Conservation (phyloP, 2,113 vertebrate genomes). For the Etheostoma cragini region DNA sequence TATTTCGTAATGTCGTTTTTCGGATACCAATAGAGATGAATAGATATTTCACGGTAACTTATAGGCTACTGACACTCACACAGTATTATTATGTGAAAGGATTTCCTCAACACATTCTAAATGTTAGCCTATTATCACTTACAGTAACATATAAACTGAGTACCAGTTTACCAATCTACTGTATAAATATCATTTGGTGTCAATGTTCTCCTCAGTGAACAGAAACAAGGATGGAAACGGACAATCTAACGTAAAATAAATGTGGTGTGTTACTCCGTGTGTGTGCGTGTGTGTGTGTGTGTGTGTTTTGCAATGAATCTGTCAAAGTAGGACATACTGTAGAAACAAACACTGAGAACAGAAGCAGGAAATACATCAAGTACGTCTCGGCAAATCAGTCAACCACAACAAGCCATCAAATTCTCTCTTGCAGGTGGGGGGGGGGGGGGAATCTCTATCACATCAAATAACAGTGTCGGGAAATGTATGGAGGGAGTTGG, state of each 20-base stretch:
- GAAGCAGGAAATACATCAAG: slow-evolving; percentile 40
- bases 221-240: not conserved
- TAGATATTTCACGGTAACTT: not conserved
- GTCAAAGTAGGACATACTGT: not conserved
- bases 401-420: slow-evolving; percentile 45
- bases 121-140: not conserved
- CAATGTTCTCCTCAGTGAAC: not conserved
- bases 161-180: not conserved
- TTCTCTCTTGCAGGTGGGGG: slow-evolving; percentile 24
- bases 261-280: not conserved
- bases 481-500: slow-evolving; percentile 22
- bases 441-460: slow-evolving; percentile 20
- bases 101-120: not conserved
- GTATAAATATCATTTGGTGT: not conserved
- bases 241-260: not conserved
- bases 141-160: not conserved
- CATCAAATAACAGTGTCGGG: slow-evolving; percentile 44
- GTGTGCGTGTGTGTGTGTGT: not conserved
- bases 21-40: no score
- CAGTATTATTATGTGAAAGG: not conserved
- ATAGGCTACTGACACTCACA: not conserved
- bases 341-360: slow-evolving; percentile 6
- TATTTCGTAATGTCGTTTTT: no score
- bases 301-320: slow-evolving; percentile 1
- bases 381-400: slow-evolving; percentile 33